Evolutionary conservation across 2,113 vertebrate species (phyloP).

Genomic region (Plecturocebus donacophilus): DNA sequence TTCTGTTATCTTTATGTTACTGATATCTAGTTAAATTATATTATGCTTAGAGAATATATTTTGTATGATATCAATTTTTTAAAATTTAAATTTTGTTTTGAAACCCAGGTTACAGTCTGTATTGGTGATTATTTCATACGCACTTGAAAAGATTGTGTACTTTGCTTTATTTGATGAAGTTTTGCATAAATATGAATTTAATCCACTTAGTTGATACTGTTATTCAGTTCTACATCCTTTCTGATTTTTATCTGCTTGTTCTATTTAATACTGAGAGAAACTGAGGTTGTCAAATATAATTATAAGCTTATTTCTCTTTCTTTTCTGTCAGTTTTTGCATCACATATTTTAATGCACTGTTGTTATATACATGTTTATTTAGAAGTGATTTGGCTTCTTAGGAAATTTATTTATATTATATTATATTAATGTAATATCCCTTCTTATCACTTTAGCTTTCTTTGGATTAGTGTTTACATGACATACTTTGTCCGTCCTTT

Average conservation of each 20-base stretch:
- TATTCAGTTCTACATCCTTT: neutral
- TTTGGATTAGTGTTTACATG: neutral
- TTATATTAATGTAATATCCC: neutral
- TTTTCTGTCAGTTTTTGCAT: neutral
- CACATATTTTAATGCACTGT: neutral
- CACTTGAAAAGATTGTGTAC: neutral
- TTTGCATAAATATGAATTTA: neutral
- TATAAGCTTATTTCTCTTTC: neutral
- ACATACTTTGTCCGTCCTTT: neutral
- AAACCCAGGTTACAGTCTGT: neutral
- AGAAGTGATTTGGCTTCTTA: constrained; percentile 3
- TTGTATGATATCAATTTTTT: neutral
- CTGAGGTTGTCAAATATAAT: neutral
- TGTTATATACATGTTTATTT: neutral
- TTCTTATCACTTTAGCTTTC: neutral
- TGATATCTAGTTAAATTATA: neutral
- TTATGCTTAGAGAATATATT: neutral
- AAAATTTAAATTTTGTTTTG: neutral
- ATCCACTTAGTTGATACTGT: neutral
- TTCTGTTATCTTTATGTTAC: neutral
- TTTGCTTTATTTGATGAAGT: neutral
- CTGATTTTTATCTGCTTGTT: neutral
- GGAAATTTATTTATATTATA: neutral
- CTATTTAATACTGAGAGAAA: neutral
- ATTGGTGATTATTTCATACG: neutral